A percentile compares a stretch with the other conserved stretches of the same genome.
phyloP scores from a whole-genome alignment of 2,888 invertebrate species.

The Nephrotoma appendiculata region DNA sequence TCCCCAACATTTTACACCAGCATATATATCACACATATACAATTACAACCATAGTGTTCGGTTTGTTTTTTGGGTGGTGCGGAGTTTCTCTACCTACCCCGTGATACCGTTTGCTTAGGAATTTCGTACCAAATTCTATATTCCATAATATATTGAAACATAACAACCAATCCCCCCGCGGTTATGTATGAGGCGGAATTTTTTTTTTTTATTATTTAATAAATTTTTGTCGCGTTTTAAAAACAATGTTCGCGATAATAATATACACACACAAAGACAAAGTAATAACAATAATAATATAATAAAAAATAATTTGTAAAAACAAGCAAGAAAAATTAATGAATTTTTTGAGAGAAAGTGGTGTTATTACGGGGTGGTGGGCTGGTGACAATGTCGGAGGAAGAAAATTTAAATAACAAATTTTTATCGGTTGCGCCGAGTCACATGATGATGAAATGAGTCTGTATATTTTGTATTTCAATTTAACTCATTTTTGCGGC shows the following conservation, averaged over 20 bases:
- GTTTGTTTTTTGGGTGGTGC: not conserved
- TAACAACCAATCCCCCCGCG: not conserved
- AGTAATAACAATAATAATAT: not conserved
- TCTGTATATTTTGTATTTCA: not conserved
- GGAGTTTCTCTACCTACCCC: not conserved
- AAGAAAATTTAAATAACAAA: not conserved
- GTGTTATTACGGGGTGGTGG: not conserved
- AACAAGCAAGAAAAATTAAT: not conserved
- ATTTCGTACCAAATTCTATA: not conserved
- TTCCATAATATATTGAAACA: not conserved
- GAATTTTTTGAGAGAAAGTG: not conserved
- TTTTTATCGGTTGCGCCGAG: not conserved
- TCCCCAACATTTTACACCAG: not conserved
- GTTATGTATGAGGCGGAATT: not conserved
- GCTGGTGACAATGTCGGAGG: too few relatives aligned
- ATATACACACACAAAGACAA: not conserved
- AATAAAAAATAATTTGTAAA: not conserved
- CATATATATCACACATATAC: not conserved
- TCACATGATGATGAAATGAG: not conserved
- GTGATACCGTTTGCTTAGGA: not conserved
- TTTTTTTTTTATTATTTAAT: not conserved
- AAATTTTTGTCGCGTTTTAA: not conserved
- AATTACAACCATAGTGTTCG: not conserved
- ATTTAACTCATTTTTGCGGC: not conserved
- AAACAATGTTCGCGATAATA: not conserved